Evolutionary conservation across 2,113 vertebrate genomes (phyloP), one percentile per base, ranked within the genome.

Genomic region (Poeciliopsis retropinna): DNA sequence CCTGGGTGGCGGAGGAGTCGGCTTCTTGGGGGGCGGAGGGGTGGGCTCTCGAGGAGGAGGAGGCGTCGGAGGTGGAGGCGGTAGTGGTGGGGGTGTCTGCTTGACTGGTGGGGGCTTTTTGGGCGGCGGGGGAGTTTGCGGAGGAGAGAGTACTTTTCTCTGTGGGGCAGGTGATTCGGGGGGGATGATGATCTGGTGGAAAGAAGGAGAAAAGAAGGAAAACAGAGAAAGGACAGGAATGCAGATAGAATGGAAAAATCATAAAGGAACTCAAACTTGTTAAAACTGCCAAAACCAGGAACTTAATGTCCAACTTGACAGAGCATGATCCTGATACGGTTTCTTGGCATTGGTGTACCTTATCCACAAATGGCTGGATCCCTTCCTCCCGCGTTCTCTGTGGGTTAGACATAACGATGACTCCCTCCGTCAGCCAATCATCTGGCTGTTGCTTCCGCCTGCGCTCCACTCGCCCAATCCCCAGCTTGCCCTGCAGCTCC

Each of bases 401-500:
- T 1, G 98, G 97, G 87, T 94, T 96, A 82, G 96, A 96, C 76
- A 95, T 97, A 84, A 98, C 95, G 84, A 96, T 73, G 60, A 98
- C 88, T 27, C 97, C 98, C 87, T 99, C 96, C 0, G 97, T 96
- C 89, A 98, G 89, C 97, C 98, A 99, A 80, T 96, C 95, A 47
- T 96, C 94, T 7, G 95, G 92, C 72, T 91, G 87, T 22, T 85
- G 92, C 68, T 93, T 94, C 57, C 93, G 90, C 81, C 83, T 85
- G 0, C 88, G 88, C 54, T 95, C 94, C 80, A 94, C 90, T n/a
- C 93, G 94, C 87, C 93, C 92, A 88, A 98, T 94, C 68, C 97
- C 98, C 88, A 98, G 93, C 79, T 94, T 97, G 47, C 96, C 97
- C 92, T 98, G 97, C 67, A 98, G 95, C 89, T 99, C 97, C 64